These are phyloP conservation scores for Caenorhabditis remanei DNA, from an alignment of 1,140 invertebrate genomes.

Conservation along the genomic window DNA sequence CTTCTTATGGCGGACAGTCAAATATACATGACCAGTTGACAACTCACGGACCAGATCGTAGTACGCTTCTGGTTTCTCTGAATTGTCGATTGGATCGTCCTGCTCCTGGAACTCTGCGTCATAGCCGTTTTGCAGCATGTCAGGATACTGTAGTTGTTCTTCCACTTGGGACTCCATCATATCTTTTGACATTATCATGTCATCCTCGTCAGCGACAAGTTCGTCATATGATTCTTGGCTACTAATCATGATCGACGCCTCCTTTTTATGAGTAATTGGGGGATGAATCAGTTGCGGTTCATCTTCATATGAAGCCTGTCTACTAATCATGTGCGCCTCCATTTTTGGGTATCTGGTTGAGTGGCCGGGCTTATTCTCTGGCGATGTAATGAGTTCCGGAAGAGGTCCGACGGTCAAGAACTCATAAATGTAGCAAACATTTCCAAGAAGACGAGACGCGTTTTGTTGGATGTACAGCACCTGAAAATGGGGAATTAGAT, in stretches of 20 bases:
- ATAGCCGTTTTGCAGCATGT: constrained; percentile 34
- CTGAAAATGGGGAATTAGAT: constrained; percentile 9
- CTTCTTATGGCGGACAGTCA: constrained; percentile 59
- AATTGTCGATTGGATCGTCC: constrained; percentile 37
- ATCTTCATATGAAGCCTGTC: background rate
- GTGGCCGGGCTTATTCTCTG: background rate
- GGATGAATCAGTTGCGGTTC: background rate
- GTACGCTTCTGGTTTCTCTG: background rate
- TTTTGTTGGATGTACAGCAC: constrained; percentile 53
- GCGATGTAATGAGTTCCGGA: background rate
- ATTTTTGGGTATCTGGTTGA: background rate
- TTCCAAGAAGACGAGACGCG: constrained; percentile 7
- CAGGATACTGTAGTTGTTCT: background rate
- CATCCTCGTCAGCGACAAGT: too few relatives aligned
- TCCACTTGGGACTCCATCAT: background rate
- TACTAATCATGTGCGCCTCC: background rate
- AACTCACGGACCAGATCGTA: constrained; percentile 26
- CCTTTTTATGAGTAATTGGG: too few relatives aligned
- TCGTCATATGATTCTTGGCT: background rate
- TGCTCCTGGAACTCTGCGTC: constrained; percentile 53
- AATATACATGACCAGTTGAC: constrained; percentile 44
- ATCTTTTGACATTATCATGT: background rate
- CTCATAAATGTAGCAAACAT: constrained; percentile 59
- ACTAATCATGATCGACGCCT: too few relatives aligned
- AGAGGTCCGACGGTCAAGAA: constrained; percentile 37